Conservation (phyloP, 1,140 invertebrate species). For the Neodiprion fabricii region DNA sequence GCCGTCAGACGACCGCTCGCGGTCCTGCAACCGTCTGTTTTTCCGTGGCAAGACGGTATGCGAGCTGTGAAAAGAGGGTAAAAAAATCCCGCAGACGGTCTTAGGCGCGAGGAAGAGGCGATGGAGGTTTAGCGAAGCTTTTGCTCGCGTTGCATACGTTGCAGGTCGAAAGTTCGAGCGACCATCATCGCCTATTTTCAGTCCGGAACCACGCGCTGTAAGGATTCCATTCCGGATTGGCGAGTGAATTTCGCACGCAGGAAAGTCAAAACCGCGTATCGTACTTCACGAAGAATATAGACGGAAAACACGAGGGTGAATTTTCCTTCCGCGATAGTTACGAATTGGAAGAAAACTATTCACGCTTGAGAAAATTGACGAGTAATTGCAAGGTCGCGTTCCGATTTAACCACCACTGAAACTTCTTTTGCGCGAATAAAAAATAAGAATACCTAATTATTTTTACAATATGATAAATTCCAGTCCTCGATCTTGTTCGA, state of each 20-base stretch:
- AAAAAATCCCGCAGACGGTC: neutral
- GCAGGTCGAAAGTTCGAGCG: constrained; percentile 57
- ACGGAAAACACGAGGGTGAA: no score
- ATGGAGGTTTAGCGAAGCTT: constrained; percentile 23
- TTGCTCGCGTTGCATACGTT: constrained; percentile 53
- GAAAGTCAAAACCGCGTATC: no score
- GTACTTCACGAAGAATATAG: no score
- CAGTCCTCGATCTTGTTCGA: neutral
- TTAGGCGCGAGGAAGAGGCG: neutral
- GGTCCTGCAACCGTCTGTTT: neutral
- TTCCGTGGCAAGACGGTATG: constrained; percentile 1
- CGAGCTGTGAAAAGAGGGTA: neutral
- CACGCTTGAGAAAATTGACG: no score
- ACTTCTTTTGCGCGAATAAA: no score
- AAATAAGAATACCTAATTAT: neutral
- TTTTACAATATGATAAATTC: neutral
- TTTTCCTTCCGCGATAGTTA: no score
- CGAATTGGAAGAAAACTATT: no score
- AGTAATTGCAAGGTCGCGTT: no score
- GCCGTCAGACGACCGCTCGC: neutral
- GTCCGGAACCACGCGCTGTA: constrained; percentile 51
- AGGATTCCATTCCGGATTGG: constrained; percentile 33
- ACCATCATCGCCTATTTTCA: constrained; percentile 55
- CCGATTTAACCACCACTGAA: no score
- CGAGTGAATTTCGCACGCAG: neutral